Evolutionary conservation across 2,797 vertebrate genomes (phyloP), one percentile per base, ranked within the genome.

Genomic region (Sebastes cheni): DNA sequence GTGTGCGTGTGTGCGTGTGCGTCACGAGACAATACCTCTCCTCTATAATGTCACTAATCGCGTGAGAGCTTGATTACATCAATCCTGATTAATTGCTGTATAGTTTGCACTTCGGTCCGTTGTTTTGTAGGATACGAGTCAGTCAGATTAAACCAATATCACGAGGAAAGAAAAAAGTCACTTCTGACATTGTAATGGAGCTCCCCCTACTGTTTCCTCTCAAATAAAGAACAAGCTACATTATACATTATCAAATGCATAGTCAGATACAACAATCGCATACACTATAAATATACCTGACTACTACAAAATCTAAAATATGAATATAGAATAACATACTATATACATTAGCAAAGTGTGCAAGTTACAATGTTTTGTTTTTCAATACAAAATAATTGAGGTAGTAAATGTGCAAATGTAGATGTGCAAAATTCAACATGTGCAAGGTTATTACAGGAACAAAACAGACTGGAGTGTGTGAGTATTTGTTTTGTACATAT

Each of bases 141-240:
- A 20, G 8, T 64, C 36, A 22, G 8, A 59, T 6, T 27, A 36
- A 67, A 27, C n/a, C 36, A 11, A 12, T 2, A 29, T 30, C 7
- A 13, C 1, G 54, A 71, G 2, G 9, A 29, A 36, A 32, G 23
- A 2, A 7, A 50, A 39, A 55, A 18, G 20, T 22, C 1, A 4
- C 4, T 36, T 61, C 23, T 70, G 11, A 7, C 30, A 2, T 65
- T 80, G 77, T 66, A 2, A 64, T 20, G 20, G 69, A 74, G 89
- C 88, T 14, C 89, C 91, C 84, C 71, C 90, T 90, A 4, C 67
- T 88, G 90, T 69, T 75, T 36, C 8, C 6, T 59, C 7, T 39
- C 12, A 8, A 46, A 18, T 18, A 60, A 32, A 61, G 7, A 23
- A 2, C 61, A 54, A 11, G 14, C 11, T 39, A 20, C 42, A 46